Evolutionary conservation across 2,888 invertebrate species (phyloP).

Genomic region (Rambutsinella grinnellia): DNA sequence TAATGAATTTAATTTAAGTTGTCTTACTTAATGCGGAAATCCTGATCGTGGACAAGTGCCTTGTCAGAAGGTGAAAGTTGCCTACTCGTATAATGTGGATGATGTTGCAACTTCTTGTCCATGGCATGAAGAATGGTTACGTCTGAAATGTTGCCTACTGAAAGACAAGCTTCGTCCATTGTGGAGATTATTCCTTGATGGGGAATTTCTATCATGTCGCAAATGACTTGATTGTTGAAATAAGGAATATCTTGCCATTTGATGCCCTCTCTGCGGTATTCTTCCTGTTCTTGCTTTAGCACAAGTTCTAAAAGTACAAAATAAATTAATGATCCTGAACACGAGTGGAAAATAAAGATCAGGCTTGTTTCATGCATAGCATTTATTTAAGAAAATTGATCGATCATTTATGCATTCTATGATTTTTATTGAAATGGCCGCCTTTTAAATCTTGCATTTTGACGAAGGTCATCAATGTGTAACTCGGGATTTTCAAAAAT

Average conservation of each 20-base stretch:
- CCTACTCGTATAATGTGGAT: constrained; percentile 91
- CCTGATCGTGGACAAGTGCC: constrained; percentile 80
- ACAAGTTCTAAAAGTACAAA: constrained; percentile 81
- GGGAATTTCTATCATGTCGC: constrained; percentile 93
- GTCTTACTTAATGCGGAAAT: constrained; percentile 86
- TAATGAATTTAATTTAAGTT: no score
- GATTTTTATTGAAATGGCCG: background rate
- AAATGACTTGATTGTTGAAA: constrained; percentile 97
- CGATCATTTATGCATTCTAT: background rate
- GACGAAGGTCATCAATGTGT: constrained; percentile 25
- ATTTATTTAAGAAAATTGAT: background rate
- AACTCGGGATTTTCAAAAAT: constrained; percentile 60
- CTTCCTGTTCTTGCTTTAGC: constrained; percentile 97
- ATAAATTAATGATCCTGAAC: background rate
- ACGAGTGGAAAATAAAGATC: no score
- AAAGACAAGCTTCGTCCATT: constrained; percentile 97
- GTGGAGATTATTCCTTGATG: constrained; percentile 92
- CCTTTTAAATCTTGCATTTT: no score
- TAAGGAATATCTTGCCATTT: constrained; percentile 95
- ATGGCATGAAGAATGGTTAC: constrained; percentile 90
- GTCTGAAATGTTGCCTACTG: constrained; percentile 91
- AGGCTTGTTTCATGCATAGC: no score
- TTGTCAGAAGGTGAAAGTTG: constrained; percentile 87
- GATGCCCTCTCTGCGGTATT: constrained; percentile 95
- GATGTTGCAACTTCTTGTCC: constrained; percentile 87